Conservation (phyloP, 2,113 vertebrate species). For the Euleptes europaea region DNA sequence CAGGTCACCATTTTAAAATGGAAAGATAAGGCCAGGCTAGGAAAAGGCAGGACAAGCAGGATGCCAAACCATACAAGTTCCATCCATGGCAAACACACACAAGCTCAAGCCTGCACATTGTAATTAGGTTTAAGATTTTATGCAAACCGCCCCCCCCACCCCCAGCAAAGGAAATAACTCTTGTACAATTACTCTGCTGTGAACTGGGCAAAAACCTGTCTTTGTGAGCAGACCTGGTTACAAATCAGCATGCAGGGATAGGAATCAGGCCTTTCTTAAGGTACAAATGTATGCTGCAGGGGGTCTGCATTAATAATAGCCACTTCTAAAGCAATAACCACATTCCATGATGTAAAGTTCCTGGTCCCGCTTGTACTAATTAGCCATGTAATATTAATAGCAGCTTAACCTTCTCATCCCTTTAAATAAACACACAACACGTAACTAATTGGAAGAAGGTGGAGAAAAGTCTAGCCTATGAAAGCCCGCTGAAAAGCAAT, state of each 20-base stretch:
- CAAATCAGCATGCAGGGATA: background rate
- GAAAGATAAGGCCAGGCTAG: background rate
- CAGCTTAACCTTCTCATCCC: conserved; percentile 40
- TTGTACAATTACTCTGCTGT: background rate
- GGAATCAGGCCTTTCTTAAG: background rate
- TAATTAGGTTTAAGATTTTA: too few species aligned
- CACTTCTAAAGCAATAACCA: conserved; percentile 22
- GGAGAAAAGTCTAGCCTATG: conserved; percentile 10
- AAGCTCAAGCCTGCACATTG: background rate
- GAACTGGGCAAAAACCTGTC: background rate
- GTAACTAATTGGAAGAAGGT: conserved; percentile 14
- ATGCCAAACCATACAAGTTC: background rate
- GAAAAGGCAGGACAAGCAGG: background rate
- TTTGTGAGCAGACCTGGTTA: background rate
- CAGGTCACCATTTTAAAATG: background rate
- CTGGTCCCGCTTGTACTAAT: conserved; percentile 35
- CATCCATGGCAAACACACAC: background rate
- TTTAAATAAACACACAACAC: conserved; percentile 16
- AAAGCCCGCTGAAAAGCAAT: background rate
- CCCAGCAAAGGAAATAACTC: background rate
- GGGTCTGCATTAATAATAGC: background rate
- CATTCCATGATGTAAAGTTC: conserved; percentile 33
- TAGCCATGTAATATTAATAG: conserved; percentile 56
- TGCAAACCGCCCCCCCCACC: too few species aligned
- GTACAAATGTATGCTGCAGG: background rate